Percentiles rank a stretch among this genome's conserved stretches.
Evolutionary conservation across 2,888 invertebrate genomes (phyloP).

Genomic region (Apotomis capreana): DNA sequence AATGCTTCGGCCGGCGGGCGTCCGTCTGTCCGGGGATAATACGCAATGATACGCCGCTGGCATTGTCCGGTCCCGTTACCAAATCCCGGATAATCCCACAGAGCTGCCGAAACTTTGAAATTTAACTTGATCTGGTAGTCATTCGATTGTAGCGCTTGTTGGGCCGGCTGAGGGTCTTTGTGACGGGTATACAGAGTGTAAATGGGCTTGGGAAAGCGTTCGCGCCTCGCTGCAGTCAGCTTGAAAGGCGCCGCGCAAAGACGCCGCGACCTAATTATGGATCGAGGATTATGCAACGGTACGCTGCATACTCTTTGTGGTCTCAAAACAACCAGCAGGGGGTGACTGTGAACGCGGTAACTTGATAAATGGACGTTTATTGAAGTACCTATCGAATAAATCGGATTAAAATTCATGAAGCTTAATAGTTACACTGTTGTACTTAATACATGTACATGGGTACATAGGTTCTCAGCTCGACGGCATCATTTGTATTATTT

Average conservation of each 20-base stretch:
- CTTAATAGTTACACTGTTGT: not conserved
- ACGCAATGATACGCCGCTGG: conserved; percentile 76
- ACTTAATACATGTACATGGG: not conserved
- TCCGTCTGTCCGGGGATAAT: conserved; percentile 70
- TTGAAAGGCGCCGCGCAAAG: conserved; percentile 67
- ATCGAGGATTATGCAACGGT: conserved; percentile 71
- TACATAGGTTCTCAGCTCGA: too few species aligned
- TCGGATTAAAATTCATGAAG: conserved; percentile 27
- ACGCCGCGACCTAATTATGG: conserved; percentile 67
- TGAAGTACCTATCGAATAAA: conserved; percentile 37
- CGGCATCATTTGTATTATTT: too few species aligned
- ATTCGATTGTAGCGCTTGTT: not conserved
- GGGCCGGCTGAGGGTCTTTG: conserved; percentile 47
- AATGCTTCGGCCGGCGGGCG: conserved; percentile 65
- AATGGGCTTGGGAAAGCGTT: conserved; percentile 73
- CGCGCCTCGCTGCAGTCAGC: conserved; percentile 78
- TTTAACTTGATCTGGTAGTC: not conserved
- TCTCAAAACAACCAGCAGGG: conserved; percentile 77
- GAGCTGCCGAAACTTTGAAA: conserved; percentile 59
- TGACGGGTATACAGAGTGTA: conserved; percentile 50
- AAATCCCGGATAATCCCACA: conserved; percentile 76
- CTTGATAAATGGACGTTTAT: conserved; percentile 34
- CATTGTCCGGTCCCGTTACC: conserved; percentile 76
- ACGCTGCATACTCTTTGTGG: conserved; percentile 62
- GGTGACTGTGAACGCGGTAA: conserved; percentile 46